Evolutionary conservation across 2,797 vertebrate species (phyloP), one percentile per base, ranked within the genome.

Genomic region (Erethizon dorsatum): DNA sequence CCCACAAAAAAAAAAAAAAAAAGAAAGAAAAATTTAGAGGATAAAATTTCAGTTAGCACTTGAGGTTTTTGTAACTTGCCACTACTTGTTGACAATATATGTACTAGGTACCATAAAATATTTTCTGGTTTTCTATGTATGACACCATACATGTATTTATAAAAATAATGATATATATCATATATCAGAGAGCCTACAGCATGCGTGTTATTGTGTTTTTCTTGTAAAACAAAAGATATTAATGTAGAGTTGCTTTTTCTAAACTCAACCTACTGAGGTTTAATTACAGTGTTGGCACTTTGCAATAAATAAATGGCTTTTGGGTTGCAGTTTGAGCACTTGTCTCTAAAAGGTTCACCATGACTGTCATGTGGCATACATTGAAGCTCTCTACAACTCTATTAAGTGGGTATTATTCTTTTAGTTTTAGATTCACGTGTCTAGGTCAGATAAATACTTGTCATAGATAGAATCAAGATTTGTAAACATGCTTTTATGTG

Each of bases 11-110:
- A n/a, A n/a, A n/a, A n/a, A n/a, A n/a, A n/a, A n/a, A n/a, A n/a
- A n/a, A n/a, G n/a, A n/a, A n/a, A n/a, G n/a, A n/a, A 71, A 78
- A 89, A 89, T 85, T 57, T 22, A 79, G 47, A 80, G 37, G 65
- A 65, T 79, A 82, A 92, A 90, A 8, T 61, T 56, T 61, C 75
- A 77, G 12, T 59, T 84, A 20, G n/a, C 56, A 52, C 28, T 85
- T 41, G 71, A 47, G 65, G 41, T 37, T 88, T 83, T 83, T 54
- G 41, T 83, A 59, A 79, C 22, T 47, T 63, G 4, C 14, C 47
- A 90, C 13, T 20, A 28, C 79, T 75, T 88, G 45, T 47, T 91
- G 5, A 63, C 7, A 47, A 52, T 77, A 18, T 47, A 56, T 79
- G 7, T 54, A 47, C 8, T 37, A 56, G 1, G 8, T 22, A 59